Conservation (phyloP, 2,113 vertebrate species). For the Campylomormyrus numenius region DNA sequence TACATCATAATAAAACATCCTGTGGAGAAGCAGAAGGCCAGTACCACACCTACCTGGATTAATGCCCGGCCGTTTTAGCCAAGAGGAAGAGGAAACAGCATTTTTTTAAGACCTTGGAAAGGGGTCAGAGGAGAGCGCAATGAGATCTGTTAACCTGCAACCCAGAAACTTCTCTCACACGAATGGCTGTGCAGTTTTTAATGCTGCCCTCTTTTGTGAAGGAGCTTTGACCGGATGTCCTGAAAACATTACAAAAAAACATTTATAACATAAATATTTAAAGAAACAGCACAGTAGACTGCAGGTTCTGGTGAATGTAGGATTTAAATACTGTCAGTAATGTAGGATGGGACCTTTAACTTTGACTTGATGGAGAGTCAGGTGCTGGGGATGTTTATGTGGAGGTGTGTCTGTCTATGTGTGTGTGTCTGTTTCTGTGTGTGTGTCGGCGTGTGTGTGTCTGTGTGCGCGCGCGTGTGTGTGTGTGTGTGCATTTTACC, state of each 20-base stretch:
- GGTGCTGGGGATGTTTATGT: not conserved
- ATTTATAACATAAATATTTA: conserved; percentile 1
- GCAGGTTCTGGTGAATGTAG: not conserved
- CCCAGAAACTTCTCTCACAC: not conserved
- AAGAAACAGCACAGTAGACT: not conserved
- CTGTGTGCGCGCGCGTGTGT: fast-evolving
- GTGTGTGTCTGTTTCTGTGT: not conserved
- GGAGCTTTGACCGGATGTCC: not conserved
- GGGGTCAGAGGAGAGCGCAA: not conserved
- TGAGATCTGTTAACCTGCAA: not conserved
- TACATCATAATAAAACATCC: not conserved
- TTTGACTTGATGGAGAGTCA: not conserved
- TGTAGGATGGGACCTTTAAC: not conserved
- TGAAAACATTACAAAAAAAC: not conserved
- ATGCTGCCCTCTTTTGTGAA: not conserved
- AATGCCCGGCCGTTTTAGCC: not conserved
- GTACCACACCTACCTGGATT: not conserved
- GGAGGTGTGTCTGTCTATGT: not conserved
- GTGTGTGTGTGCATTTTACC: not conserved
- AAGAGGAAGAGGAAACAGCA: not conserved
- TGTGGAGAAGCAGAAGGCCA: not conserved
- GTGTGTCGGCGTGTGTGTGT: not conserved
- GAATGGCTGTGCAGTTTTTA: not conserved
- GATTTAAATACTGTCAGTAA: not conserved
- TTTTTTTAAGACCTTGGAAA: not conserved